These are phyloP conservation scores for Dryobates pubescens DNA, from an alignment of 2,797 vertebrate species.

Conservation along the genomic window DNA sequence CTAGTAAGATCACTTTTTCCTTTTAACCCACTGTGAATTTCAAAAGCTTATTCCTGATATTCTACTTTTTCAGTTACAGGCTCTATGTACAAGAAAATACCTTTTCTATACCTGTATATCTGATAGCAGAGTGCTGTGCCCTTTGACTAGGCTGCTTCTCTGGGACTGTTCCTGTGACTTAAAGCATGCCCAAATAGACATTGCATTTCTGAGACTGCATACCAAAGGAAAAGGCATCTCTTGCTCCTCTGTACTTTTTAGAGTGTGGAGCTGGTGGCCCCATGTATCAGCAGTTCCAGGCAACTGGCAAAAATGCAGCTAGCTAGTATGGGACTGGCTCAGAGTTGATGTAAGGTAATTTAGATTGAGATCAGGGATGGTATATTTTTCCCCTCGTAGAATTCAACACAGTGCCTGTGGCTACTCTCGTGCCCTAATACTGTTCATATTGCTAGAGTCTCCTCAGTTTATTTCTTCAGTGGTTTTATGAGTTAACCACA, in stretches of 20 bases:
- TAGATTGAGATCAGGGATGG: background rate
- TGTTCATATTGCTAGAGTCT: constrained; percentile 8
- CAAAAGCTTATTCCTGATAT: background rate
- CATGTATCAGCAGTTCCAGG: background rate
- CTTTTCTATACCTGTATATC: background rate
- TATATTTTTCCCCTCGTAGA: background rate
- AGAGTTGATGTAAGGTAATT: background rate
- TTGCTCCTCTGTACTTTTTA: background rate
- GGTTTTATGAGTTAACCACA: constrained; percentile 62
- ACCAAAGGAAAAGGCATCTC: background rate
- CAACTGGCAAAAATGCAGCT: background rate
- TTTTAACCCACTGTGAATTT: background rate
- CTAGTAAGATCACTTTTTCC: background rate
- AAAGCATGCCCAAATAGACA: background rate
- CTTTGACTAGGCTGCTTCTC: background rate
- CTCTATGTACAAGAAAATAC: background rate
- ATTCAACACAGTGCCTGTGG: accelerated
- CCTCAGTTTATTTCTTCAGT: constrained; percentile 24
- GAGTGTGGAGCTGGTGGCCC: accelerated
- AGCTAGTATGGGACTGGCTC: background rate
- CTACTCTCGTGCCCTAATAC: background rate
- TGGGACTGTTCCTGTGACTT: background rate
- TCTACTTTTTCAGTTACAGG: background rate
- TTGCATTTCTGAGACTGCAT: background rate
- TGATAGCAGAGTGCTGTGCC: background rate